phyloP scores from a whole-genome alignment of 1,140 invertebrate species.

The Notospermus geniculatus region DNA sequence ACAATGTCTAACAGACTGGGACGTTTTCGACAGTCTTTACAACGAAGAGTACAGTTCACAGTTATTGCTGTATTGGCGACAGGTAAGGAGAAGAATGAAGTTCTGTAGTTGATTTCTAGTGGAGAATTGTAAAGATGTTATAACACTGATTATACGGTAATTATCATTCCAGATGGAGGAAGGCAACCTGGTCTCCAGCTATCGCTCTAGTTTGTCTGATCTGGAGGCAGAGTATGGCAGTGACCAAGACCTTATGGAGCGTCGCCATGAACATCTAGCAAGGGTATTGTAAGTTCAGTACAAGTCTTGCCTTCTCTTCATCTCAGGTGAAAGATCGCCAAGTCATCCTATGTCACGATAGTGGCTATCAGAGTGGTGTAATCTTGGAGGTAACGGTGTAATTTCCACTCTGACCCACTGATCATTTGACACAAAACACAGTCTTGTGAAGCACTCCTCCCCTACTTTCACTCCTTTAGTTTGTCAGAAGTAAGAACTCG shows the following conservation, averaged over 20 bases:
- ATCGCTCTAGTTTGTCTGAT: no score
- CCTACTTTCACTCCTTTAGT: background rate
- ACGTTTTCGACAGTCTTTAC: slow-evolving; percentile 48
- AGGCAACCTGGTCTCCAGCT: no score
- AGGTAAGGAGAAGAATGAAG: slow-evolving; percentile 29
- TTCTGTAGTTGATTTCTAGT: no score
- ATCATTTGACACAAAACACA: no score
- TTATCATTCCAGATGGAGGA: no score
- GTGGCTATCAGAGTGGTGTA: no score
- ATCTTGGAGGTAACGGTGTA: no score
- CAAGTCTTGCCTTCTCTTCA: background rate
- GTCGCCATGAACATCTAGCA: slow-evolving; percentile 17
- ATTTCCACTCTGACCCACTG: no score
- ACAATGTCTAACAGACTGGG: slow-evolving; percentile 47
- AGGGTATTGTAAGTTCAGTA: slow-evolving; percentile 18
- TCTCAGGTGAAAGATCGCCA: no score
- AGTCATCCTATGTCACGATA: no score
- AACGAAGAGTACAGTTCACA: slow-evolving; percentile 50
- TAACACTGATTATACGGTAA: no score
- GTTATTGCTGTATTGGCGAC: slow-evolving; percentile 48
- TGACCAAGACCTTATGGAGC: slow-evolving; percentile 10
- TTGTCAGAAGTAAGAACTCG: background rate
- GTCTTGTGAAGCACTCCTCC: background rate
- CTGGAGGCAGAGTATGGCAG: background rate
- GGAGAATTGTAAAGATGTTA: no score